Evolutionary conservation across 2,888 invertebrate genomes (phyloP).

Genomic region (Steinernema scapterisci): DNA sequence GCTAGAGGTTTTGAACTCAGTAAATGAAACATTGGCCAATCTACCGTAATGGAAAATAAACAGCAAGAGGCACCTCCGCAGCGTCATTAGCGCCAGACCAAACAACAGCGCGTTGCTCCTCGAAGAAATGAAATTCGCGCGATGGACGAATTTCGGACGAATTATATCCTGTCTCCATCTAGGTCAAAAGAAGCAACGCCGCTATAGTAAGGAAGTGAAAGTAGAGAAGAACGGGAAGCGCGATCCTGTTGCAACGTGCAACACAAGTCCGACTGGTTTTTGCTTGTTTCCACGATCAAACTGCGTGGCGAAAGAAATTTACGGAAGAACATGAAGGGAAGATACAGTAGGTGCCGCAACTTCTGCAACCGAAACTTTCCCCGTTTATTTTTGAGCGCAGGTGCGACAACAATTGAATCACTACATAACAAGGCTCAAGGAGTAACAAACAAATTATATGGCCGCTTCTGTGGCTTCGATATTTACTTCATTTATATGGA

Average conservation of each 20-base stretch:
- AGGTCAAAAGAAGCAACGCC: constrained; percentile 4
- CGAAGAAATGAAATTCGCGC: background rate
- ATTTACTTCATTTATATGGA: no score
- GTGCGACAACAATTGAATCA: no score
- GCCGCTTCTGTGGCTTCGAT: no score
- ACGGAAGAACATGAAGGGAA: no score
- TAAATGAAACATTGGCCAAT: background rate
- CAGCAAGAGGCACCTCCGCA: background rate
- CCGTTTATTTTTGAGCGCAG: no score
- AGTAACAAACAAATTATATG: no score
- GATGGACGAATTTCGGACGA: background rate
- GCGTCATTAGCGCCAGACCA: constrained; percentile 5
- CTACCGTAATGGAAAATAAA: constrained; percentile 9
- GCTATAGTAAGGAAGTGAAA: constrained; percentile 1
- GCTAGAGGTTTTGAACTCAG: background rate
- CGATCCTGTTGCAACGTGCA: background rate
- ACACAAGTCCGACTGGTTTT: background rate
- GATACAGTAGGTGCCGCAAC: no score
- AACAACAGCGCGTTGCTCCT: background rate
- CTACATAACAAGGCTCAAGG: no score
- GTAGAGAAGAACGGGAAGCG: background rate
- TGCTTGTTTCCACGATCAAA: background rate
- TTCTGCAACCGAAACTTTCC: no score
- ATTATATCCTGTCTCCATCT: constrained; percentile 14
- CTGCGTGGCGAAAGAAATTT: no score